Evolutionary conservation across 2,888 invertebrate species (phyloP), one percentile per base, ranked within the genome.

Genomic region (Blastobasis adustella): DNA sequence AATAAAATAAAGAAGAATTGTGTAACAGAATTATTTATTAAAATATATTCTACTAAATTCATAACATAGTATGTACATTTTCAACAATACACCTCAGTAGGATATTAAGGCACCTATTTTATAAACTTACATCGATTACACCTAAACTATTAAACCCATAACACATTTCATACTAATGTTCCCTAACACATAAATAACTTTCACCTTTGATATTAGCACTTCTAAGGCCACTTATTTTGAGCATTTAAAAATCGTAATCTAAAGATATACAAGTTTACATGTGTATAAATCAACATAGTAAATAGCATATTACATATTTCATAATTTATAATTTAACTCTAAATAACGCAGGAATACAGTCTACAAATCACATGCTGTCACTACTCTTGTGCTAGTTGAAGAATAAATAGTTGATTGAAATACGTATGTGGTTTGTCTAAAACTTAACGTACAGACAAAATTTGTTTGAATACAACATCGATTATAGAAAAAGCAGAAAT

Each of bases 21-120:
- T 71, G 76, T 84, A 82, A 85, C 83, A 72, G 65, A 76, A 78
- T 79, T 51, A 79, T 84, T 85, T 85, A 84, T 78, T 80, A 77
- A 81, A 82, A 86, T 82, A 85, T 80, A 81, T 70, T 79, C 79
- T 80, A 72, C 67, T 78, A 77, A 77, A 77, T 69, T 83, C 79
- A 80, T 84, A 86, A 87, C 84, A 81, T 81, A 76, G 75, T 87
- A 86, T 83, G 78, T 86, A 87, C 83, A 84, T 71, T 76, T 70
- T 78, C 71, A 82, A 83, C 83, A 84, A 79, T 82, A 83, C 84
- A 85, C 82, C 82, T 77, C 69, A 69, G 75, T 73, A 77, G 73
- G 71, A 76, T 64, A 73, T 76, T 78, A 86, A 84, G 83, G 86
- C 85, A 85, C 85, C 78, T 77, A 76, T 72, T 67, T 63, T 49